Percentiles rank a stretch among this genome's conserved stretches.
Conservation (phyloP, 1,140 invertebrate species). For the Melanaphis sacchari region DNA sequence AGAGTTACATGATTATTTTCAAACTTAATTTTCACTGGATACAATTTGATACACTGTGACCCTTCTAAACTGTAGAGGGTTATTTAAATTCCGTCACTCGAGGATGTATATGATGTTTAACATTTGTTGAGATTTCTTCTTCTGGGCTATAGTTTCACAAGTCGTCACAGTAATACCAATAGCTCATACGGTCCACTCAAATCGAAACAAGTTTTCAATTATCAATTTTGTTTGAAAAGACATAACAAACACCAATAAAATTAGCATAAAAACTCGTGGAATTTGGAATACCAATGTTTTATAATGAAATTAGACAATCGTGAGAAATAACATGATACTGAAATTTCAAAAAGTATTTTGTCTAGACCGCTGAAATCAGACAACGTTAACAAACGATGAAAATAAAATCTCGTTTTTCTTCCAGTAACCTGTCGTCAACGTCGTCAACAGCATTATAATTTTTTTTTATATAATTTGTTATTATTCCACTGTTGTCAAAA, state of each 20-base stretch:
- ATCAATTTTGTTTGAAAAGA: background rate
- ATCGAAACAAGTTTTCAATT: background rate
- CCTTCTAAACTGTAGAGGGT: background rate
- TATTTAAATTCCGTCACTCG: background rate
- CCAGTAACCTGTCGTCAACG: background rate
- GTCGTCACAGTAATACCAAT: background rate
- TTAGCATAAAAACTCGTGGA: background rate
- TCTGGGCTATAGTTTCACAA: background rate
- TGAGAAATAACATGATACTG: background rate
- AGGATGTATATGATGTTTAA: background rate
- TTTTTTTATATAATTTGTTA: background rate
- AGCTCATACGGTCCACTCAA: background rate
- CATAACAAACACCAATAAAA: background rate
- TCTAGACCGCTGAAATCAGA: background rate
- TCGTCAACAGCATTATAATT: background rate
- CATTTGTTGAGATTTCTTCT: background rate
- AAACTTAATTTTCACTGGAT: background rate
- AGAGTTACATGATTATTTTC: background rate
- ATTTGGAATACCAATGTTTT: too few species aligned
- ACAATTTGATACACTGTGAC: background rate
- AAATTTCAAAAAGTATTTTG: background rate
- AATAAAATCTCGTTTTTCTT: background rate
- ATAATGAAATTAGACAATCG: background rate
- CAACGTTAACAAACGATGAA: background rate
- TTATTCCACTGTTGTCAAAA: background rate